Base-by-base conservation (phyloP, 2,888 invertebrate species). In the Trypoxylon attenuatum region DNA sequence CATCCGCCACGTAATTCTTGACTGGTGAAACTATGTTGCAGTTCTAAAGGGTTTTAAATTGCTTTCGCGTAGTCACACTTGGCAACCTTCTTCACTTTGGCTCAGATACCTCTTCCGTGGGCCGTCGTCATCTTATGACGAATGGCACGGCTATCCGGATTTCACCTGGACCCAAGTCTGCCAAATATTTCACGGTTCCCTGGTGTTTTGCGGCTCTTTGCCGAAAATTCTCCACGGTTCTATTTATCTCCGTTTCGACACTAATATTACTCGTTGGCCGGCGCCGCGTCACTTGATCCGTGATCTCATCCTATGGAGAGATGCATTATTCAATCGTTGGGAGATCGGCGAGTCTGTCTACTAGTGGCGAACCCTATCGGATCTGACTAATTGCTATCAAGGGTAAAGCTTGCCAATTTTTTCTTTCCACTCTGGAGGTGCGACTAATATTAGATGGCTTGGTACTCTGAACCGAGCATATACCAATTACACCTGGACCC, bases 71-170 rank as follows among this genome's bases (percentile, higher is more conserved):
- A 18, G 27, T 15, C 16, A n/a, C 45, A 57, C 23, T 58, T 51
- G 57, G 51, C 57, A 57, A n/a, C 43, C 43, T 43, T 19, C 33
- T 43, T 13, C 5, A 38, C 10, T 15, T 80, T 80, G 78, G 78
- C 78, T 78, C 73, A 49, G 63, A 70, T 19, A 15, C 46, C 58
- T 56, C 70, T 71, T 79, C 71, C 67, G 69, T 45, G 46, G 66
- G 59, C 39, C 73, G 76, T 76, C 73, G 67, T 60, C 52, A 46
- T 51, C 47, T 51, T 39, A 79, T 75, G 78, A 77, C 72, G 64
- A 71, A 74, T 77, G 64, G 71, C 60, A 39, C 57, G 29, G 15
- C 61, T 68, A 63, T 66, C 69, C 67, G 19, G 43, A 50, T 61
- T 58, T 60, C 63, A 47, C 54, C 56, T 56, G 49, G 45, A 38